A percentile compares a stretch with the other conserved stretches of the same genome.
Evolutionary conservation across 2,797 vertebrate genomes (phyloP).

Genomic region (Tenualosa ilisha): DNA sequence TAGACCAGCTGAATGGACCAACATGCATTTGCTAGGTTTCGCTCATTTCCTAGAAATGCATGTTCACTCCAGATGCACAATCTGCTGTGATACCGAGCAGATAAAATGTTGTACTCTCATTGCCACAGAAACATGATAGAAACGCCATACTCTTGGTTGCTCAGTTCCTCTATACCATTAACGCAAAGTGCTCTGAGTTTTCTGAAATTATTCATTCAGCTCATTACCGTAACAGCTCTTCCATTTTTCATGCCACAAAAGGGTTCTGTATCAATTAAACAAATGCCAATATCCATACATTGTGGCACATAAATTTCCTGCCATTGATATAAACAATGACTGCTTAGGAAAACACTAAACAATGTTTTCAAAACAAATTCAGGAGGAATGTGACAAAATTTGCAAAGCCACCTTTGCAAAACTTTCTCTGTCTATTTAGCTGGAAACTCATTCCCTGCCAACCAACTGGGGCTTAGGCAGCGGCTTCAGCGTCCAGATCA

Average conservation of each 20-base stretch:
- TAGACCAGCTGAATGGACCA: no score
- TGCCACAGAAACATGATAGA: not conserved
- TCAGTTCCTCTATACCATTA: not conserved
- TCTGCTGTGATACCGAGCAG: not conserved
- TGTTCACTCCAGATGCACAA: not conserved
- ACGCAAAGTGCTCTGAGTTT: not conserved
- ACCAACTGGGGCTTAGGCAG: no score
- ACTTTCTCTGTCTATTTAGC: no score
- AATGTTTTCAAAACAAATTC: no score
- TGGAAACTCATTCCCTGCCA: no score
- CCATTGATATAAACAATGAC: not conserved
- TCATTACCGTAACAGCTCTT: not conserved
- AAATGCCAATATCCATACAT: not conserved
- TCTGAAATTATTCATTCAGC: not conserved
- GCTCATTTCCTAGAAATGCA: not conserved
- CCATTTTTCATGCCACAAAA: not conserved
- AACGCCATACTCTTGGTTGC: not conserved
- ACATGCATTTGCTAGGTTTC: not conserved
- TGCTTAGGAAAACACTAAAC: not conserved
- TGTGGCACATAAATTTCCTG: not conserved
- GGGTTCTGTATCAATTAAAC: not conserved
- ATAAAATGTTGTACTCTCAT: not conserved
- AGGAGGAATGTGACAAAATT: no score
- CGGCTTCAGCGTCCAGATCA: no score
- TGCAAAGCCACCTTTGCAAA: no score